phyloP scores from a whole-genome alignment of 2,797 vertebrate species.

The Sarcoramphus papa region DNA sequence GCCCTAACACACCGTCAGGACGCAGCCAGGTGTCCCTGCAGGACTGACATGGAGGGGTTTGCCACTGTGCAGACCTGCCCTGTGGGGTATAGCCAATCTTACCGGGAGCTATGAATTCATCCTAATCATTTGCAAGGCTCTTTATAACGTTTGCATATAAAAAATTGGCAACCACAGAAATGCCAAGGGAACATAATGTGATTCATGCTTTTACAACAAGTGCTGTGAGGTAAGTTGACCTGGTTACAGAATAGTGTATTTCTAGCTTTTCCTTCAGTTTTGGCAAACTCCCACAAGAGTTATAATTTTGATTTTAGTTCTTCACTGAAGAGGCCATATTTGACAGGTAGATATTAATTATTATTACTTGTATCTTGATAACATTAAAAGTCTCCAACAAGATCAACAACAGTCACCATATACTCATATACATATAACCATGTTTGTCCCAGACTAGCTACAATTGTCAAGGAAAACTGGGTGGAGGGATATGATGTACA shows the following conservation, averaged over 20 bases:
- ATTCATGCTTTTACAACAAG: neutral
- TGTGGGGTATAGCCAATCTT: neutral
- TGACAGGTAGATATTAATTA: neutral
- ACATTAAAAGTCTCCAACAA: neutral
- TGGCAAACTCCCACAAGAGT: neutral
- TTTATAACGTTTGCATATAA: neutral
- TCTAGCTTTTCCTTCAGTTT: neutral
- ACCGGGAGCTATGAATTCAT: neutral
- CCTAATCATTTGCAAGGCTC: neutral
- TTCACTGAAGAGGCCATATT: neutral
- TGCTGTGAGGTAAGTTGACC: neutral
- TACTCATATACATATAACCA: neutral
- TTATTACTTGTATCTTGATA: neutral
- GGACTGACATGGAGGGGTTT: rapidly evolving
- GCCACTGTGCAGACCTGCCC: neutral
- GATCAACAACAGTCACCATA: neutral
- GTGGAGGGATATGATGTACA: neutral
- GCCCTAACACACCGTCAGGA: rapidly evolving
- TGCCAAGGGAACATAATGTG: neutral
- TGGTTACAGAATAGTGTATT: neutral
- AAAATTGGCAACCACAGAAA: neutral
- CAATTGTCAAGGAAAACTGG: neutral
- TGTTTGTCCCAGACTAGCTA: neutral
- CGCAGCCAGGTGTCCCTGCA: rapidly evolving
- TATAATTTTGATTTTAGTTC: neutral